phyloP scores from a whole-genome alignment of 2,888 invertebrate species.

The Nymphalis urticae region DNA sequence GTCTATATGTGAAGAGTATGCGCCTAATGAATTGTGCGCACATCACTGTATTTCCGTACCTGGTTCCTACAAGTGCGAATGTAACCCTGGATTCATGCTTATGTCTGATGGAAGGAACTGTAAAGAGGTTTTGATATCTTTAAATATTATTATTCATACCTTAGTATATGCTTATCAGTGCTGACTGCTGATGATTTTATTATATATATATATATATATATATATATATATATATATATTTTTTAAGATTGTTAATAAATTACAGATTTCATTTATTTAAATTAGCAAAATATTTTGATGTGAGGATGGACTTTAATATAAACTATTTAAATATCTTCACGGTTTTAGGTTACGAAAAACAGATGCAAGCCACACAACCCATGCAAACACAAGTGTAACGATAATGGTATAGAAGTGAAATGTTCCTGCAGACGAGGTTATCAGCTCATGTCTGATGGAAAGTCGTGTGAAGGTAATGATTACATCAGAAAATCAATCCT shows the following conservation, averaged over 20 bases:
- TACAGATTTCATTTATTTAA: too few relatives aligned
- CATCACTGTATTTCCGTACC: slow-evolving; percentile 89
- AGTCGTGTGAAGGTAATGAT: slow-evolving; percentile 83
- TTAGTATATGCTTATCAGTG: background rate
- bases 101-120: slow-evolving; percentile 88
- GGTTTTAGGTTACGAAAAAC: slow-evolving; percentile 60
- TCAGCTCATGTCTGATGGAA: slow-evolving; percentile 83
- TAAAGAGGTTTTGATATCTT: slow-evolving; percentile 60
- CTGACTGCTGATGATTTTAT: too few relatives aligned
- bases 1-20: slow-evolving; percentile 64
- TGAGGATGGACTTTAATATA: too few relatives aligned
- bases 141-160: background rate
- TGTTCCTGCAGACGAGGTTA: slow-evolving; percentile 89
- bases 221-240: too few relatives aligned
- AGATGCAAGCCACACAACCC: slow-evolving; percentile 85
- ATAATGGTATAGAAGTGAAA: slow-evolving; percentile 84
- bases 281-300: background rate
- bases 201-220: too few relatives aligned
- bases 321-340: background rate
- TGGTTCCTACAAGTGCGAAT: slow-evolving; percentile 87
- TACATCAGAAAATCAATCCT: background rate
- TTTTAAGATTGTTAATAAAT: too few relatives aligned
- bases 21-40: slow-evolving; percentile 84
- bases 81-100: slow-evolving; percentile 85
- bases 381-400: slow-evolving; percentile 88